Evolutionary conservation across 1,140 invertebrate genomes (phyloP), one percentile per base, ranked within the genome.

Genomic region (Atta cephalotes): DNA sequence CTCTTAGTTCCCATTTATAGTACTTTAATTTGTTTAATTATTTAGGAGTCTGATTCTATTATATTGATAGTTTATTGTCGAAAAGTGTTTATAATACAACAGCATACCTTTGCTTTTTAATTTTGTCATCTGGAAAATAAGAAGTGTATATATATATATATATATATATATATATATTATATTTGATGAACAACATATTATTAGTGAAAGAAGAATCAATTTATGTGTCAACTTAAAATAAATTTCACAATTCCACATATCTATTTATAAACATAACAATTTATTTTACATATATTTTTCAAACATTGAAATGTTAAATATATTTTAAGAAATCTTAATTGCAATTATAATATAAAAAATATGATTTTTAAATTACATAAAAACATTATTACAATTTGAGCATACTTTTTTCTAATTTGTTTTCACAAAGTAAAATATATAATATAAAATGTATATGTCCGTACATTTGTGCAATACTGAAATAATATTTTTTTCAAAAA

Each of bases 51-150:
- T 35, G 31, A 35, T 35, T 35, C 31, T 35, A 35, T 35, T 35
- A 35, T 35, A 6, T 68, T 28, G 49, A 28, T 80, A 86, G 70
- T 82, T 87, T 87, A 87, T 87, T 87, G 78, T 87, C 65, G 31
- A 56, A 63, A 28, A 62, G n/a, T 63, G 35, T 31, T 28, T 21
- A 28, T 51, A 12, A 5, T 56, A 49, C 68, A 18, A 53, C 21
- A 86, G 18, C 16, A n/a, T 66, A 86, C 25, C 51, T 51, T 21
- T 0, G 5, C 31, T 18, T 63, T 74, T 74, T 21, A 62, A 74
- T 82, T 82, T 79, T 76, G 72, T 86, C 56, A 5, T 79, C 31
- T 45, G 39, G 39, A 45, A 45, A 45, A 45, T 45, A 45, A 51
- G 18, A 78, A 71, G 12, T 45, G 4, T 14, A 39, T 39, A 66